Base-by-base conservation (phyloP, 2,113 vertebrate species). In the Megaleporinus macrocephalus region DNA sequence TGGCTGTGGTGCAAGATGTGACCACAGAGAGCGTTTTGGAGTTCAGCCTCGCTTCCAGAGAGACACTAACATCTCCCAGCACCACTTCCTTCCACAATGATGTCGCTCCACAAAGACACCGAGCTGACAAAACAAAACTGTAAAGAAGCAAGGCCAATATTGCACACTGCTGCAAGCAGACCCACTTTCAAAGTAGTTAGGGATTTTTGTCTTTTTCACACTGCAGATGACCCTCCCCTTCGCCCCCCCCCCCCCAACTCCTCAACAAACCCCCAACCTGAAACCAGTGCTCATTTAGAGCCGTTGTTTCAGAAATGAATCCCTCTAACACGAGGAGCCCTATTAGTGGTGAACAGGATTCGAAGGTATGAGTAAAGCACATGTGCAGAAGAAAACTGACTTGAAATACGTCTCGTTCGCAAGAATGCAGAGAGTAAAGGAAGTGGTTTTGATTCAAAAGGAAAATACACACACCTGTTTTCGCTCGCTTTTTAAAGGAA, bases 401-500 rank as follows among this genome's bases (percentile, higher is more conserved):
- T 70, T 83, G 66, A 76, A 82, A 83, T 73, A 80, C 75, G 71
- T 16, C 75, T 44, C 61, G 11, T 44, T 27, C 36, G 16, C 78
- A 33, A 75, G 65, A 30, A 70, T 41, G 49, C 66, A 83, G 59
- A 62, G 55, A 30, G 65, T 55, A 86, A 74, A 76, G 85, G 85
- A 86, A 86, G 85, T 86, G 85, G 85, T 86, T 83, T 73, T 61
- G 55, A 81, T 86, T 83, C 61, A 62, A 73, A 77, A 78, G 75
- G 73, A 61, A 81, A 80, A 76, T 51, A 75, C 41, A 53, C 84
- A 81, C 85, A 86, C 85, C 85, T 86, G 85, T 72, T 86, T 83
- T 83, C 78, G 73, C 85, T 86, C 82, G 72, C 27, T 61, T 77
- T 86, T 86, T 80, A 74, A 86, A 86, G 55, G 85, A 86, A 86